Evolutionary conservation across 2,113 vertebrate species (phyloP), one percentile per base, ranked within the genome.

Genomic region (Apus apus): DNA sequence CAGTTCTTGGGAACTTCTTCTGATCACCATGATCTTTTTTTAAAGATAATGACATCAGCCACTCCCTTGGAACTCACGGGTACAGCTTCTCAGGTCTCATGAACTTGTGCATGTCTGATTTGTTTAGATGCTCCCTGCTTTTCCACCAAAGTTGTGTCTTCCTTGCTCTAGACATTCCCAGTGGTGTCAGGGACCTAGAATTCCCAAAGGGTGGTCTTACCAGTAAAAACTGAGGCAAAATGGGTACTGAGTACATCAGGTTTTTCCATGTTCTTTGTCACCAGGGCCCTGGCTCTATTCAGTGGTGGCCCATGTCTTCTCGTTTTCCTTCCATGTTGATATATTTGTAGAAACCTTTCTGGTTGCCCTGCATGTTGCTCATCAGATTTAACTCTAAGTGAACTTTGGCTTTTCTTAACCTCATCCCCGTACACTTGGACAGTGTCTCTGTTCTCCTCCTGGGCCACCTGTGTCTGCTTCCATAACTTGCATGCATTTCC

Each of bases 91-190:
- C 54, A 57, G 48, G 45, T 21, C 34, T 46, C 9, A 1, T 13
- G 32, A 38, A 9, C n/a, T 5, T 23, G 20, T 19, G 30, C 29
- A 21, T 0, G 0, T 57, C 51, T 22, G 1, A 1, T 26, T 87
- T 27, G 14, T n/a, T 66, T 26, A 68, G 91, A 3, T 11, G 32
- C 25, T 66, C 75, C 71, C 60, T 40, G 15, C 40, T 70, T 45
- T 64, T 54, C 45, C 45, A 56, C 56, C 43, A 53, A 32, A 16
- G 57, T 8, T 14, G 29, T 45, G 38, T 7, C 32, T n/a, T 71
- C 17, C 17, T 46, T 67, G 38, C 23, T 76, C 34, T 71, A 71
- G 8, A 53, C 46, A 5, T 66, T 65, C 46, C 46, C 43, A 62
- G 30, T 56, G 48, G 8, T 32, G 48, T 79, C 54, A 50, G 14